These are phyloP conservation scores for Hymenochirus boettgeri DNA, from an alignment of 2,113 vertebrate genomes.

Conservation along the genomic window DNA sequence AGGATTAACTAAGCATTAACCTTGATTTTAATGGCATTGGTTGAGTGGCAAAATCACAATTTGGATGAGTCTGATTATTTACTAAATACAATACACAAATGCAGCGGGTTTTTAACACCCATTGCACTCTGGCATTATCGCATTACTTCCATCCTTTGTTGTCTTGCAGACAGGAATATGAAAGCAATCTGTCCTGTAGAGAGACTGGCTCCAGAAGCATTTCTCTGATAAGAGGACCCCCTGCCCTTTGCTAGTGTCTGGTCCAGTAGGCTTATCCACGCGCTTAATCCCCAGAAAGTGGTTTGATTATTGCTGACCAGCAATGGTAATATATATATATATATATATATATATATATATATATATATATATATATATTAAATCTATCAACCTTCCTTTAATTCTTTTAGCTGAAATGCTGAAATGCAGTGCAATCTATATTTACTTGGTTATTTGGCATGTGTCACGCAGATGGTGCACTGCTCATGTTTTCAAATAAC, in stretches of 20 bases:
- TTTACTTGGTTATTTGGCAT: conserved; percentile 82
- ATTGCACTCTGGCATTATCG: conserved; percentile 93
- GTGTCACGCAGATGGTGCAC: conserved; percentile 76
- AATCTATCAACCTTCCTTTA: conserved; percentile 81
- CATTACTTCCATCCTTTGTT: conserved; percentile 98
- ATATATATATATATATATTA: conserved; percentile 59
- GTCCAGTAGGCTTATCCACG: conserved; percentile 99
- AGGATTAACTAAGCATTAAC: conserved; percentile 88
- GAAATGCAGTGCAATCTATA: conserved; percentile 80
- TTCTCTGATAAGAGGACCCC: conserved; percentile 94
- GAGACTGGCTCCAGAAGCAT: conserved; percentile 94
- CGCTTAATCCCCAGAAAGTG: conserved; percentile 99
- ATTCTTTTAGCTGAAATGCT: conserved; percentile 82
- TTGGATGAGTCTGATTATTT: conserved; percentile 89
- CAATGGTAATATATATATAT: conserved; percentile 78
- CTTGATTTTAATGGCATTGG: conserved; percentile 84
- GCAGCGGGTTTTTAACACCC: conserved; percentile 84
- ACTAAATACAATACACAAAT: conserved; percentile 91
- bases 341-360: conserved; percentile 63
- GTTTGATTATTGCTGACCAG: conserved; percentile 99
- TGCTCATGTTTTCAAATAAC: conserved; percentile 79
- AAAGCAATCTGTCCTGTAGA: conserved; percentile 95
- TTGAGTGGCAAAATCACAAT: conserved; percentile 85
- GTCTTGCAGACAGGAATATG: conserved; percentile 85
- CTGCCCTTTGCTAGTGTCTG: conserved; percentile 87